phyloP scores from a whole-genome alignment of 2,113 vertebrate species.

The Neofelis nebulosa region DNA sequence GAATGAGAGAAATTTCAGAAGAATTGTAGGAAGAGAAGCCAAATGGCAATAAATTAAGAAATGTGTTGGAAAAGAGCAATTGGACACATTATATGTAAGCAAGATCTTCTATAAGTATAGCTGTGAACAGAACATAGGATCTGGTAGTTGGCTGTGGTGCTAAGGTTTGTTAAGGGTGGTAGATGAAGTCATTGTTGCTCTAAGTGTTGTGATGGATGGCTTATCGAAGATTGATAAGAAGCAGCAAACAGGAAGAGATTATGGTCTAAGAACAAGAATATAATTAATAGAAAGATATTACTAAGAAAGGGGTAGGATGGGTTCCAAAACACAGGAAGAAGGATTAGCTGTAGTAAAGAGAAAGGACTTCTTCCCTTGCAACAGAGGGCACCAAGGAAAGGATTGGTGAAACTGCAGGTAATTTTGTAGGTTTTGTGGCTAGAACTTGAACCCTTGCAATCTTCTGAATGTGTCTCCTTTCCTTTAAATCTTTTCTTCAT shows the following conservation, averaged over 20 bases:
- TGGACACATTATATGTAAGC: not conserved
- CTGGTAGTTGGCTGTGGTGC: not conserved
- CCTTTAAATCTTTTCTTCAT: not conserved
- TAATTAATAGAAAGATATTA: not conserved
- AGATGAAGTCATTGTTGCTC: not conserved
- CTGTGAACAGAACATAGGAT: not conserved
- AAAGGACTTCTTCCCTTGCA: not conserved
- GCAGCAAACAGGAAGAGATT: not conserved
- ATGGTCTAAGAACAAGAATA: not conserved
- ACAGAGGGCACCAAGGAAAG: not conserved
- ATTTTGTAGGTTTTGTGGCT: not conserved
- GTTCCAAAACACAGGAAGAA: not conserved
- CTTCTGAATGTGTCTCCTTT: not conserved
- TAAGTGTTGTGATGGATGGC: not conserved
- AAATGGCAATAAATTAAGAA: not conserved
- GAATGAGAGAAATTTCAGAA: not conserved
- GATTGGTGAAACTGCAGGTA: not conserved
- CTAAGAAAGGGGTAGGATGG: not conserved
- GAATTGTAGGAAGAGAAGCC: not conserved
- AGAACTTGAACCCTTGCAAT: not conserved
- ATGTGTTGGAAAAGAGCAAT: not conserved
- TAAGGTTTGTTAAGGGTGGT: not conserved
- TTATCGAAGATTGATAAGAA: not conserved
- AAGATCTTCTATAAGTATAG: not conserved
- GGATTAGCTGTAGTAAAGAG: not conserved